Percentiles rank a stretch among this genome's conserved stretches.
Evolutionary conservation across 2,113 vertebrate genomes (phyloP).

Genomic region (Aldabrachelys gigantea): DNA sequence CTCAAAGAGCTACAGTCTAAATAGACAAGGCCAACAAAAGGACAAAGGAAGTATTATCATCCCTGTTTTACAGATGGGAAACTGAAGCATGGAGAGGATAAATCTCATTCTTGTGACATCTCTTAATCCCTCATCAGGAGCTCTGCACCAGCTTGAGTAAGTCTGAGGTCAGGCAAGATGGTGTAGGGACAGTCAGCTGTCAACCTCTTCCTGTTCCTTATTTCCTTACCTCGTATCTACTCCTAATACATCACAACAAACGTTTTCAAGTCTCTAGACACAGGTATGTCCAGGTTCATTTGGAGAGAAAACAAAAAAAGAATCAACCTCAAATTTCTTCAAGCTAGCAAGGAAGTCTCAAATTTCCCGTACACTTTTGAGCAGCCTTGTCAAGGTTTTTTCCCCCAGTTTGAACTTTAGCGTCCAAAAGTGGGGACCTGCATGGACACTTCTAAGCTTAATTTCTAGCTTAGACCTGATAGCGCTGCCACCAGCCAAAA

Average conservation of each 20-base stretch:
- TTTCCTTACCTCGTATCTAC: neutral
- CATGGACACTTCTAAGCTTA: too few relatives aligned
- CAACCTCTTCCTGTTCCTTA: neutral
- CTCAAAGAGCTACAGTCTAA: neutral
- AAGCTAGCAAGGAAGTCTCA: neutral
- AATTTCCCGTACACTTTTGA: neutral
- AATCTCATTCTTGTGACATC: neutral
- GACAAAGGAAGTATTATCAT: neutral
- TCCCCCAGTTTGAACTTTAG: too few relatives aligned
- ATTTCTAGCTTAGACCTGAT: too few relatives aligned
- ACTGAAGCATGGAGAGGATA: fast-evolving
- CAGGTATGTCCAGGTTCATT: neutral
- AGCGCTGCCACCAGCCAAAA: too few relatives aligned
- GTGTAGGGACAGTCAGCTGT: neutral
- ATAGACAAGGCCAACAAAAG: neutral
- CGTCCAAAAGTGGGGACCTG: too few relatives aligned
- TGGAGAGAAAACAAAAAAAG: neutral
- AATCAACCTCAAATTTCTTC: neutral
- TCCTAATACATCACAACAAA: neutral
- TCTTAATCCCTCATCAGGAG: neutral
- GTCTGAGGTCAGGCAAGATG: neutral
- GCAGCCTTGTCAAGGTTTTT: neutral
- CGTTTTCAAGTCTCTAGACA: neutral
- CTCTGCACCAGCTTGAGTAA: neutral
- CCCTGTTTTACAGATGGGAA: neutral